Percentiles rank a stretch among this genome's conserved stretches.
Evolutionary conservation across 2,113 vertebrate species (phyloP).

Genomic region (Pimephales promelas): DNA sequence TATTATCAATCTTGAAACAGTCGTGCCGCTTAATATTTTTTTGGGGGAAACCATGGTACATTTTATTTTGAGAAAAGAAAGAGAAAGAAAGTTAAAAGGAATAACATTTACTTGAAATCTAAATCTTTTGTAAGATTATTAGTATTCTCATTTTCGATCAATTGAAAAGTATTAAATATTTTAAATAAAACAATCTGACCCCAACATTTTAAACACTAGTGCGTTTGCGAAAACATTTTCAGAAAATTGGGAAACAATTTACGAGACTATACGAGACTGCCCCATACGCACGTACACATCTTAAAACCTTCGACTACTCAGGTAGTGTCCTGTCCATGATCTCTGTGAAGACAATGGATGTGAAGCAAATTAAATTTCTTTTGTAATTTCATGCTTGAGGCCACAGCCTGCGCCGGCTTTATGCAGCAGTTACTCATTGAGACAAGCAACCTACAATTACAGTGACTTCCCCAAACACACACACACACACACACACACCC

Average conservation of each 20-base stretch:
- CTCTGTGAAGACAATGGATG: constrained; percentile 77
- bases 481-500: constrained; percentile 48
- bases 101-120: not conserved
- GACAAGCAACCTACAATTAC: constrained; percentile 80
- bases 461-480: constrained; percentile 63
- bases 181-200: not conserved
- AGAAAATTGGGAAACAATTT: not conserved
- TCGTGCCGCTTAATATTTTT: not conserved
- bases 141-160: not conserved
- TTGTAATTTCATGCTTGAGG: constrained; percentile 83
- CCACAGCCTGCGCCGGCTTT: constrained; percentile 71
- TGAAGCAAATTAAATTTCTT: constrained; percentile 82
- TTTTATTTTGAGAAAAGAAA: too few relatives aligned
- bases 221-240: not conserved
- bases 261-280: not conserved
- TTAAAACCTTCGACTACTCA: constrained; percentile 64
- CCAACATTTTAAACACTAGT: not conserved
- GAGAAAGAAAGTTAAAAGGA: not conserved
- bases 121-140: not conserved
- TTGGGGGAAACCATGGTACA: too few relatives aligned
- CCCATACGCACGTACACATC: constrained; percentile 44
- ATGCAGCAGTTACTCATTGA: constrained; percentile 79
- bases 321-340: constrained; percentile 73
- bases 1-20: not conserved
- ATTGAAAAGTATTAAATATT: not conserved